Conservation (phyloP, 2,797 vertebrate genomes). For the Ctenopoma kingsleyae region DNA sequence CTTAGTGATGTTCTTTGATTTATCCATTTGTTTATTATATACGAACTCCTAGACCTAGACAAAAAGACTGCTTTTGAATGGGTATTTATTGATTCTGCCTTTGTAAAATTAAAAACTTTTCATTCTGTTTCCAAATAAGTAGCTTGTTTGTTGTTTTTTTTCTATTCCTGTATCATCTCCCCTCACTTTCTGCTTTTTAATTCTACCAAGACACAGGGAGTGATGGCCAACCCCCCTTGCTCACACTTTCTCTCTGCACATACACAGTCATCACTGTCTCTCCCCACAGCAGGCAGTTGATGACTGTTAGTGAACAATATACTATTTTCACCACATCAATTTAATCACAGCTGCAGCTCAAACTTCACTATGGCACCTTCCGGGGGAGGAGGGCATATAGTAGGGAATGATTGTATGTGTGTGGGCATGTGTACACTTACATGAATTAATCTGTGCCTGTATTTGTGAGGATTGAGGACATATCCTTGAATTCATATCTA, state of each 20-base stretch:
- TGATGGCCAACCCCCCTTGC: slow-evolving; percentile 20
- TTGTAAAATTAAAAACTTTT: neutral
- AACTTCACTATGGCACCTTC: slow-evolving; percentile 61
- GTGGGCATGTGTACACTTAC: slow-evolving; percentile 45
- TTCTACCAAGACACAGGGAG: slow-evolving; percentile 29
- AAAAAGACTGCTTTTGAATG: neutral
- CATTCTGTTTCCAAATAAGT: neutral
- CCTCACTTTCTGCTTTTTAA: slow-evolving; percentile 17
- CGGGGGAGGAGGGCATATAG: slow-evolving; percentile 34
- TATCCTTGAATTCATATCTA: slow-evolving; percentile 54
- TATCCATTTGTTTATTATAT: neutral
- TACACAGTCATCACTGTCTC: slow-evolving; percentile 42
- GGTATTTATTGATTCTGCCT: neutral
- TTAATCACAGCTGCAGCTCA: slow-evolving; percentile 58
- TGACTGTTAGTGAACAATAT: slow-evolving; percentile 61
- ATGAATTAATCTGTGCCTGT: slow-evolving; percentile 50
- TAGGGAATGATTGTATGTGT: slow-evolving; percentile 35
- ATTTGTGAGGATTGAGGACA: slow-evolving; percentile 67
- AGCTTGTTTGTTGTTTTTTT: neutral
- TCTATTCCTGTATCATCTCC: too few relatives aligned
- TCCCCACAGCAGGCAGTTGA: slow-evolving; percentile 40
- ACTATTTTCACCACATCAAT: slow-evolving; percentile 58
- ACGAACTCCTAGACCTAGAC: neutral
- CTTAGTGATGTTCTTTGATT: neutral
- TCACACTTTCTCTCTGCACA: slow-evolving; percentile 11